These are phyloP conservation scores for Oxyscelio sp. DNA, from an alignment of 2,888 invertebrate species.

Conservation along the genomic window DNA sequence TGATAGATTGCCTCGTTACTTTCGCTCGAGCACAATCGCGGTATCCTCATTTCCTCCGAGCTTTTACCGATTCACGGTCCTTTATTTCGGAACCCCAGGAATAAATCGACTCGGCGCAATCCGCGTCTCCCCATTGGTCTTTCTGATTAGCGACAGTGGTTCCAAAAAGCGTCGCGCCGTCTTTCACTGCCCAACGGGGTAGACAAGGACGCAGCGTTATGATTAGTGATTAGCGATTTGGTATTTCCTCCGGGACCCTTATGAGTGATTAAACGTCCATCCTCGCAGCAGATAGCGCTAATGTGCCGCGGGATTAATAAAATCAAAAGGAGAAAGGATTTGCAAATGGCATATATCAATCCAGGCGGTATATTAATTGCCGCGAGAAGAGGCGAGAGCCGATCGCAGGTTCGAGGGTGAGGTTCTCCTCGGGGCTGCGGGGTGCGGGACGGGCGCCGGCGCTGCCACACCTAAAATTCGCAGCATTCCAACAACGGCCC, in stretches of 20 bases:
- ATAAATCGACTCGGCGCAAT: not conserved
- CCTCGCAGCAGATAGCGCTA: not conserved
- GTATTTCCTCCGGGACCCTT: not conserved
- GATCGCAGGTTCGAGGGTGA: slow-evolving; percentile 49
- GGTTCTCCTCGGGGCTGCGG: slow-evolving; percentile 52
- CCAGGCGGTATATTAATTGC: slow-evolving; percentile 59
- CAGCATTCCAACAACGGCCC: slow-evolving; percentile 82
- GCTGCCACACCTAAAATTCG: slow-evolving; percentile 86
- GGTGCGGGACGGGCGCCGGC: slow-evolving; percentile 50
- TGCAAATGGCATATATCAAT: slow-evolving; percentile 71
- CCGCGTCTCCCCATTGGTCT: not conserved
- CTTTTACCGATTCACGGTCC: slow-evolving; percentile 44
- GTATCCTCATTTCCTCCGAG: slow-evolving; percentile 58
- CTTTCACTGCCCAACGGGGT: not conserved
- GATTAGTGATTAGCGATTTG: not conserved
- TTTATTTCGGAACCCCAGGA: slow-evolving; percentile 4
- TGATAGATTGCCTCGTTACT: slow-evolving; percentile 72
- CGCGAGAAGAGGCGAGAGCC: slow-evolving; percentile 33
- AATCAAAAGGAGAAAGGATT: slow-evolving; percentile 71
- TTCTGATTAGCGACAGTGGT: not conserved
- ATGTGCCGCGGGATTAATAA: slow-evolving; percentile 26
- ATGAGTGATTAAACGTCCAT: slow-evolving; percentile 15
- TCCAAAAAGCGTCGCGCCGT: not conserved
- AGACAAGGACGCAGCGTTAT: not conserved
- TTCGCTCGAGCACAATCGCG: slow-evolving; percentile 48